Evolutionary conservation across 2,797 vertebrate genomes (phyloP).

Genomic region (Mycteria americana): DNA sequence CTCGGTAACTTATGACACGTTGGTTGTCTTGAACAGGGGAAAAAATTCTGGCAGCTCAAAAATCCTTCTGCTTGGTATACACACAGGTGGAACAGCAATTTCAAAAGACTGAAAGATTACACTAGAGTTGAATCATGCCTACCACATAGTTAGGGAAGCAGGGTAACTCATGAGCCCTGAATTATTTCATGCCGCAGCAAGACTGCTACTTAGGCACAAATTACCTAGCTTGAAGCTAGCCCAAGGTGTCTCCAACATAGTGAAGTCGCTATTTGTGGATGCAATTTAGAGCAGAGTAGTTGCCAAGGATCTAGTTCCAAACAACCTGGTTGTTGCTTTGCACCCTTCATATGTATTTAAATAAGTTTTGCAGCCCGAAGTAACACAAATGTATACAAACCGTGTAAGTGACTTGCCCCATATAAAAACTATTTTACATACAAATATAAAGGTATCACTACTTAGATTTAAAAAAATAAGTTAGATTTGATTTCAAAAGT

Average conservation of each 20-base stretch:
- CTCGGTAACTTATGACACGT: rapidly evolving
- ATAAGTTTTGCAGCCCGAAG: neutral
- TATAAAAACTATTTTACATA: neutral
- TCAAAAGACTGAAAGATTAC: neutral
- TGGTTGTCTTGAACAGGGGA: neutral
- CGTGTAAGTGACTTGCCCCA: neutral
- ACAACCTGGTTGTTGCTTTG: neutral
- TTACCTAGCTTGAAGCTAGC: neutral
- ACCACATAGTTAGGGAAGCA: neutral
- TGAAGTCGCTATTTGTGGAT: neutral
- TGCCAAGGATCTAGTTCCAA: neutral
- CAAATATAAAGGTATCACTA: neutral
- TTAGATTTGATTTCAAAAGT: neutral
- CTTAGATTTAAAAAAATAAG: neutral
- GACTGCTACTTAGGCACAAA: neutral
- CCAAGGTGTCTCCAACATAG: neutral
- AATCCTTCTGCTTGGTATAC: neutral
- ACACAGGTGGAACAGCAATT: neutral
- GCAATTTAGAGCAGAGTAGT: neutral
- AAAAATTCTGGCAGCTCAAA: neutral
- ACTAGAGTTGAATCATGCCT: neutral
- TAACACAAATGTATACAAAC: neutral
- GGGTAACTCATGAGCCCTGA: neutral
- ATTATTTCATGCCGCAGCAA: neutral
- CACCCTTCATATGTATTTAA: neutral